Conservation (phyloP, 2,888 invertebrate species). For the Scrobipalpa atriplicella region DNA sequence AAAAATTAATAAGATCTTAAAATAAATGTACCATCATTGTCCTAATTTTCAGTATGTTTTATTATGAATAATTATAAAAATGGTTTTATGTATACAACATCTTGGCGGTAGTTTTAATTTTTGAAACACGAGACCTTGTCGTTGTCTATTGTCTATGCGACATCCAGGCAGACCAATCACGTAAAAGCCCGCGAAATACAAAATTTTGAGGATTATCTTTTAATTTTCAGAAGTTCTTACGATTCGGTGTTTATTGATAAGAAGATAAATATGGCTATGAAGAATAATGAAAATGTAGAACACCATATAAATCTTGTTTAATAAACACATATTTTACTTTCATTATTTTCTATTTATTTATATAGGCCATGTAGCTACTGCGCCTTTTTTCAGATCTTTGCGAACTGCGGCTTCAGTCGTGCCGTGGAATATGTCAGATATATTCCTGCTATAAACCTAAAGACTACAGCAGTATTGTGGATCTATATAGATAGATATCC, state of each 20-base stretch:
- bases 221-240: slow-evolving; percentile 23
- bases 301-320: neutral
- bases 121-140: neutral
- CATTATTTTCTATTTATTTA: neutral
- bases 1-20: slow-evolving; percentile 3
- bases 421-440: too few relatives aligned
- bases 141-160: neutral
- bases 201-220: neutral
- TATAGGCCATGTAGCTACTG: neutral
- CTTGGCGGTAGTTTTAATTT: neutral
- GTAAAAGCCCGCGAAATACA: neutral
- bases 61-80: neutral
- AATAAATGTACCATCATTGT: slow-evolving; percentile 31
- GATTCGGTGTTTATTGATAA: slow-evolving; percentile 13
- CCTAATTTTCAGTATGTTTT: slow-evolving; percentile 29
- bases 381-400: too few relatives aligned
- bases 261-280: slow-evolving; percentile 23
- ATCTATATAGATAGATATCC: too few relatives aligned
- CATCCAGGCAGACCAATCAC: neutral
- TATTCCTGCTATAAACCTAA: too few relatives aligned
- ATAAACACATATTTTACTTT: slow-evolving; percentile 5
- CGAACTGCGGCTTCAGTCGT: too few relatives aligned
- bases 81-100: neutral
- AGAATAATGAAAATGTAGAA: slow-evolving; percentile 6
- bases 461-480: too few relatives aligned